Percentiles rank a stretch among this genome's conserved stretches.
Evolutionary conservation across 2,797 vertebrate species (phyloP).

Genomic region (Cirrhinus mrigala): DNA sequence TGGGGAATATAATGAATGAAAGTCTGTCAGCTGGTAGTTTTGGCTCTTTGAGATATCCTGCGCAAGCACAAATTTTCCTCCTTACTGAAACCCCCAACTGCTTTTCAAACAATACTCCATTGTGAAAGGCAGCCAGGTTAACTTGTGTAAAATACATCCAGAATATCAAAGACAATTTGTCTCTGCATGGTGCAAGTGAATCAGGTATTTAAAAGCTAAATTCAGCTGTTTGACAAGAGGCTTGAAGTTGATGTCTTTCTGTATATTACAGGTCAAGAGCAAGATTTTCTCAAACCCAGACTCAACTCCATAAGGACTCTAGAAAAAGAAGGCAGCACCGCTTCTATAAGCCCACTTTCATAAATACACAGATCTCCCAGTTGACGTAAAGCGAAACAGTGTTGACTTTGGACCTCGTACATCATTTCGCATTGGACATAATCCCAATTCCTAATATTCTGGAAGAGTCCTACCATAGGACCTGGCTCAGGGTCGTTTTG

Average conservation of each 20-base stretch:
- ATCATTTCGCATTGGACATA: conserved; percentile 47
- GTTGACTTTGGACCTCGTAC: conserved; percentile 54
- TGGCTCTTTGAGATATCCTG: conserved; percentile 33
- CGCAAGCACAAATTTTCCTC: conserved; percentile 4
- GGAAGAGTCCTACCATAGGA: conserved; percentile 41
- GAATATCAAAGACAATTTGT: conserved; percentile 30
- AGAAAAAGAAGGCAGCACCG: not conserved
- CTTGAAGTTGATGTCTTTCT: not conserved
- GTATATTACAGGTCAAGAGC: not conserved
- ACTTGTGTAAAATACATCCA: conserved; percentile 25
- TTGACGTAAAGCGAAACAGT: conserved; percentile 38
- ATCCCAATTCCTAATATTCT: conserved; percentile 43
- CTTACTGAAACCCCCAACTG: conserved; percentile 22
- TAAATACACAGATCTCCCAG: conserved; percentile 40
- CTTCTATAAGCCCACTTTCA: conserved; percentile 38
- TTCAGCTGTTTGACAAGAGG: conserved; percentile 19
- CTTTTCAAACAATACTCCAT: conserved; percentile 38
- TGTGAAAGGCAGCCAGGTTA: conserved; percentile 40
- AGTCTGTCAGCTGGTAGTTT: conserved; percentile 16
- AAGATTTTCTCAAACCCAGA: conserved; percentile 19
- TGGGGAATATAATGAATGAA: conserved; percentile 11
- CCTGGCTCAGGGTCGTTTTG: conserved; percentile 15
- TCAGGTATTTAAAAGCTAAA: conserved; percentile 22
- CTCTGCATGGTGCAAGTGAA: conserved; percentile 38
- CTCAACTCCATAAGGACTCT: conserved; percentile 8